Evolutionary conservation across 2,888 invertebrate genomes (phyloP), one percentile per base, ranked within the genome.

Genomic region (Pollenia griseotomentosa): DNA sequence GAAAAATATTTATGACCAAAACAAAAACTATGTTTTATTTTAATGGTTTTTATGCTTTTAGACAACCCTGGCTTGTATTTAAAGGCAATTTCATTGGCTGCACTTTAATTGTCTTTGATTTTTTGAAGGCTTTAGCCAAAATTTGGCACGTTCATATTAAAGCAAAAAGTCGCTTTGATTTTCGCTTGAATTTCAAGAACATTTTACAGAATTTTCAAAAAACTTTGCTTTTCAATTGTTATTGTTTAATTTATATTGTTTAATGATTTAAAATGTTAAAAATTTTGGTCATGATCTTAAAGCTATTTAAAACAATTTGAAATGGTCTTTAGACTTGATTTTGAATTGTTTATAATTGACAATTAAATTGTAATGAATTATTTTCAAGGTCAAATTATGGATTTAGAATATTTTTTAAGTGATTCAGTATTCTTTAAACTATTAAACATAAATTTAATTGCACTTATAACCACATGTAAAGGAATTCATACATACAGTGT

Each of bases 281-380:
- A 84, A 81, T 87, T 84, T 87, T 87, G 84, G 74, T 87, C 78
- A 87, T 87, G 87, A 87, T 87, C 87, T 87, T 87, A 61, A 71
- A 57, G 2, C 14, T 33, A 2, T 59, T 23, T 53, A 70, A 33
- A 33, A 6, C 33, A 53, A 53, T n/a, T 57, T 23, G 23, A 57
- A 51, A 23, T 66, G 16, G n/a, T 44, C 57, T 77, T 16, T 46
- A 68, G 16, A 57, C 55, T 46, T 78, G n/a, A 57, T 66, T 44
- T 46, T 78, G n/a, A 57, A 78, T 44, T n/a, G 23, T 23, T 33
- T 33, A 23, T 42, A 74, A 51, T 33, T 59, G 48, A 73, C n/a
- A 74, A 40, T 46, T 40, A 16, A 33, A 40, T 70, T 16, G 1
- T 61, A 48, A 63, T 63, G 9, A 8, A 42, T 40, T 70, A 12